A percentile compares a stretch with the other conserved stretches of the same genome.
Conservation (phyloP, 2,797 vertebrate genomes). For the Dermochelys coriacea region DNA sequence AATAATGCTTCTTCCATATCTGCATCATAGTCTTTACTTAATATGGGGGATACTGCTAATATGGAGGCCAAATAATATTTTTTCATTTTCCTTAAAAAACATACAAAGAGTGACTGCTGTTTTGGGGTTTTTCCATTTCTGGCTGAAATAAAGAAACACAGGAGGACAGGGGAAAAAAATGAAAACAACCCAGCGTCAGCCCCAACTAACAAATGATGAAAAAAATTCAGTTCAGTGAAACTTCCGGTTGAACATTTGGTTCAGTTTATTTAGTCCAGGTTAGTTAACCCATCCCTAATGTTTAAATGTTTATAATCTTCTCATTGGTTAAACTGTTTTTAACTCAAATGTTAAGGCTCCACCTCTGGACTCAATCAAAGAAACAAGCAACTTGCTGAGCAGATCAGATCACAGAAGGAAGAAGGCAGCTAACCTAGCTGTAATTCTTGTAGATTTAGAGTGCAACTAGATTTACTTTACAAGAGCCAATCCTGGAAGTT, state of each 20-base stretch:
- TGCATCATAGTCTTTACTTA: background rate
- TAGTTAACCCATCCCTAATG: constrained; percentile 14
- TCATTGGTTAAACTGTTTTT: constrained; percentile 4
- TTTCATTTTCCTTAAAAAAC: background rate
- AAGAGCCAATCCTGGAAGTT: background rate
- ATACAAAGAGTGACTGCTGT: background rate
- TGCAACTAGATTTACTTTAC: background rate
- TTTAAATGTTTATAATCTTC: constrained; percentile 50
- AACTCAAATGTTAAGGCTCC: background rate
- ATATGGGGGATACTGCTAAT: background rate
- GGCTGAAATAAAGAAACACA: too few relatives aligned
- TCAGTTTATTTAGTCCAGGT: constrained; percentile 16
- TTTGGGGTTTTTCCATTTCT: constrained; percentile 10
- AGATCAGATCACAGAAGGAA: background rate
- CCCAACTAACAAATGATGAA: too few relatives aligned
- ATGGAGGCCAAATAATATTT: background rate
- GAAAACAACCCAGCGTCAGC: background rate
- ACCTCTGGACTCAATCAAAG: constrained; percentile 26
- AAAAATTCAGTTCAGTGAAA: too few relatives aligned
- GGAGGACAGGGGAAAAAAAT: background rate
- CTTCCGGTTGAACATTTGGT: constrained; percentile 1
- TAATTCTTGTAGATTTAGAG: background rate
- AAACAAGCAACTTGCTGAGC: background rate
- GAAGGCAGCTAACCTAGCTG: background rate
- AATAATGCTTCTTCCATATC: background rate